A percentile compares a stretch with the other conserved stretches of the same genome.
Conservation (phyloP, 1,140 invertebrate species). For the Cydia amplana region DNA sequence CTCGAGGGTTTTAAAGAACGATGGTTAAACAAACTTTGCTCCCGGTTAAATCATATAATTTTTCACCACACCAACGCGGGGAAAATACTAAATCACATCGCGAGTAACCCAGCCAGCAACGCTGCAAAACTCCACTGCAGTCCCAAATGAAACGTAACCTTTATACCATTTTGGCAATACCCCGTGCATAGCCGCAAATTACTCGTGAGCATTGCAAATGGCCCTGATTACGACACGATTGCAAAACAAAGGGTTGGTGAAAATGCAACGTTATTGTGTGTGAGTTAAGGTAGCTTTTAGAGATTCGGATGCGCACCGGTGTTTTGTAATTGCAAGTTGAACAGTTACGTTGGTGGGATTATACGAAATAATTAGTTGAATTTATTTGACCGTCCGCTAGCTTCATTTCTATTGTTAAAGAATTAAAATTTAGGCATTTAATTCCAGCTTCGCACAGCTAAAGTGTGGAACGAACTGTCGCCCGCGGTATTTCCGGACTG, state of each 20-base stretch:
- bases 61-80: too few relatives aligned
- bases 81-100: too few relatives aligned
- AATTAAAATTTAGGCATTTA: neutral
- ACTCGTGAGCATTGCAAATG: slow-evolving; percentile 5
- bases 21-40: too few relatives aligned
- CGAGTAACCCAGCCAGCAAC: too few relatives aligned
- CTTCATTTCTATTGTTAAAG: neutral
- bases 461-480: too few relatives aligned
- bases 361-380: neutral
- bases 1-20: too few relatives aligned
- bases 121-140: too few relatives aligned
- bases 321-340: neutral
- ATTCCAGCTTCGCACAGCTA: too few relatives aligned
- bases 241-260: neutral
- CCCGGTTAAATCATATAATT: too few relatives aligned
- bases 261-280: neutral
- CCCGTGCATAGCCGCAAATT: neutral
- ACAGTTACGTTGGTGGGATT: neutral
- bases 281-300: neutral
- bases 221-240: neutral
- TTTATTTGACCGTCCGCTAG: neutral
- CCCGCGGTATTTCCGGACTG: too few relatives aligned
- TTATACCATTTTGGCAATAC: neutral
- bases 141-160: too few relatives aligned
- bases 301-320: too few relatives aligned